These are phyloP conservation scores for Agriotes lineatus DNA, from an alignment of 2,888 invertebrate genomes.

Conservation along the genomic window DNA sequence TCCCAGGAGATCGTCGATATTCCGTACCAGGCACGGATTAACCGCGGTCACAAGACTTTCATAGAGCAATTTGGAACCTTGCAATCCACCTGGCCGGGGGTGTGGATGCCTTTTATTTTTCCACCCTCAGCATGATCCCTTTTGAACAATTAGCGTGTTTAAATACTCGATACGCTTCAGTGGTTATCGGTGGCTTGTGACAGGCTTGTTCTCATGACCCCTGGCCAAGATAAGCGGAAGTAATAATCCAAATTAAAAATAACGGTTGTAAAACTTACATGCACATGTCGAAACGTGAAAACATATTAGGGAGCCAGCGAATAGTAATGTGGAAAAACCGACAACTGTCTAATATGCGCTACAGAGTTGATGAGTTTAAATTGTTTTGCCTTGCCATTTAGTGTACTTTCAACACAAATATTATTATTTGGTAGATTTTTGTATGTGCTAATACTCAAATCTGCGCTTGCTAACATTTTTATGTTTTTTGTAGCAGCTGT, in stretches of 20 bases:
- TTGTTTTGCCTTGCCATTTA: too few species aligned
- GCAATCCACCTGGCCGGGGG: slow-evolving; percentile 42
- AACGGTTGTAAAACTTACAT: neutral
- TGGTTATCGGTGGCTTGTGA: slow-evolving; percentile 37
- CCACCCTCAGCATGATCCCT: slow-evolving; percentile 48
- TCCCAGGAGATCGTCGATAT: slow-evolving; percentile 60
- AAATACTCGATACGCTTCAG: slow-evolving; percentile 56
- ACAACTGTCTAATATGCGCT: too few species aligned
- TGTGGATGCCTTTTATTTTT: slow-evolving; percentile 29
- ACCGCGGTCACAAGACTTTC: slow-evolving; percentile 41
- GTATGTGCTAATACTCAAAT: too few species aligned
- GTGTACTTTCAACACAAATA: too few species aligned
- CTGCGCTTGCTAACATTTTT: too few species aligned
- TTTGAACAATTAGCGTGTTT: slow-evolving; percentile 57
- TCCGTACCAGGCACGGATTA: slow-evolving; percentile 61
- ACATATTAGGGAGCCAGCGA: too few species aligned
- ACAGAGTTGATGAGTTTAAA: too few species aligned
- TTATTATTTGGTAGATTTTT: too few species aligned
- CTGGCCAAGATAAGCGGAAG: slow-evolving; percentile 19
- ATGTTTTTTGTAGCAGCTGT: too few species aligned
- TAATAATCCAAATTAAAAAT: slow-evolving; percentile 5
- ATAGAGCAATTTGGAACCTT: slow-evolving; percentile 37
- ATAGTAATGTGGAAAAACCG: too few species aligned
- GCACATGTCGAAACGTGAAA: too few species aligned
- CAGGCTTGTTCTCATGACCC: slow-evolving; percentile 26